These are phyloP conservation scores for Zootoca vivipara DNA, from an alignment of 2,113 vertebrate species.

Conservation along the genomic window DNA sequence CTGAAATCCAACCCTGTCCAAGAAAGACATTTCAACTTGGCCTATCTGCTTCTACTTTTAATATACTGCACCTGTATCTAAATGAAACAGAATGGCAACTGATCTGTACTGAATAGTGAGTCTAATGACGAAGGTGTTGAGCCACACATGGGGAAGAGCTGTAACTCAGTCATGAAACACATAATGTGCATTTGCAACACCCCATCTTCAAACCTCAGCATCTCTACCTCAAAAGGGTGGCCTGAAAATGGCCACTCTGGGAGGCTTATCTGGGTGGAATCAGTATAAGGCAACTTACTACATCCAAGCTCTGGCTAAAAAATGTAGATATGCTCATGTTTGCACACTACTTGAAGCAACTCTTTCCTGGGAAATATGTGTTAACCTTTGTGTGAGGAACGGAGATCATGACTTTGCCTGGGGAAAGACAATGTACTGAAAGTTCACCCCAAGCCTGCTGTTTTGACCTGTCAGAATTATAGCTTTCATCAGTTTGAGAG, in stretches of 20 bases:
- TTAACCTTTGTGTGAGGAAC: neutral
- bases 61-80: no score
- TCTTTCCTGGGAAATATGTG: neutral
- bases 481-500: constrained; percentile 1
- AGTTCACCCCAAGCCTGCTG: neutral
- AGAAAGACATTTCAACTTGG: neutral
- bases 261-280: neutral
- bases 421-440: neutral
- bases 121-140: neutral
- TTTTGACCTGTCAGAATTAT: constrained; percentile 17
- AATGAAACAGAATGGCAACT: no score
- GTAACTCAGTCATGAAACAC: no score
- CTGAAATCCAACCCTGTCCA: neutral
- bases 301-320: neutral
- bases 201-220: neutral
- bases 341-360: neutral
- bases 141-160: neutral
- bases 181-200: neutral
- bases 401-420: neutral
- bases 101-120: no score
- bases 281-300: neutral
- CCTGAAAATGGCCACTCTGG: neutral
- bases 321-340: neutral
- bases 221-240: neutral
- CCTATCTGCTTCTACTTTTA: neutral